phyloP scores from a whole-genome alignment of 2,888 invertebrate genomes.

The Aleiodes leptofemur region DNA sequence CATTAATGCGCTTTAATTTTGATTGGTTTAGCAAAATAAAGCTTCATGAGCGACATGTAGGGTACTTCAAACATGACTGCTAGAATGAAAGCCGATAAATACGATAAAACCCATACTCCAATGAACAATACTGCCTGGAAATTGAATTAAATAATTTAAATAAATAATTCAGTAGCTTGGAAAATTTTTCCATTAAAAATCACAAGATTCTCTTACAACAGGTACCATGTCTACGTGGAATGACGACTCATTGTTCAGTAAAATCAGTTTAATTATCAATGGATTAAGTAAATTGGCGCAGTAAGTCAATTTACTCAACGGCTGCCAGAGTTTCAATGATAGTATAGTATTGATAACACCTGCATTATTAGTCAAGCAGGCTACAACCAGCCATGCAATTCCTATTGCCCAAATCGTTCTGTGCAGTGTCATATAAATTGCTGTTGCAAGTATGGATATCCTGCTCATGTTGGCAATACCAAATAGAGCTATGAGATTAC shows the following conservation, averaged over 20 bases:
- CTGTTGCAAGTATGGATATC: constrained; percentile 75
- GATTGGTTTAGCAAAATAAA: neutral
- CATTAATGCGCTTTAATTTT: neutral
- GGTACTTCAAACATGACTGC: constrained; percentile 26
- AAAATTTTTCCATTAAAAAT: neutral
- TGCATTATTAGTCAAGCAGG: constrained; percentile 78
- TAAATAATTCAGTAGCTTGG: neutral
- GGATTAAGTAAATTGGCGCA: constrained; percentile 80
- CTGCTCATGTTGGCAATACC: constrained; percentile 73
- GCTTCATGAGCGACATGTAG: neutral
- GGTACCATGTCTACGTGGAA: constrained; percentile 67
- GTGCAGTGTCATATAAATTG: constrained; percentile 76
- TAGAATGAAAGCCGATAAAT: neutral
- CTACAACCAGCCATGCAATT: constrained; percentile 78
- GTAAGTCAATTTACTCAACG: constrained; percentile 78
- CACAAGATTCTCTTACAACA: constrained; percentile 67
- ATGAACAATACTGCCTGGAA: neutral
- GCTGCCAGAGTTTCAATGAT: constrained; percentile 67
- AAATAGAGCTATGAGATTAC: constrained; percentile 75
- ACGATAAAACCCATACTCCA: neutral
- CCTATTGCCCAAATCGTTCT: constrained; percentile 78
- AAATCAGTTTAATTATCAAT: constrained; percentile 76
- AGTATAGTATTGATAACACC: constrained; percentile 74
- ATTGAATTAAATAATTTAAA: neutral
- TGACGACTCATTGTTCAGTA: constrained; percentile 66